Percentiles rank a stretch among this genome's conserved stretches.
Evolutionary conservation across 2,113 vertebrate genomes (phyloP).

Genomic region (Thymallus thymallus): DNA sequence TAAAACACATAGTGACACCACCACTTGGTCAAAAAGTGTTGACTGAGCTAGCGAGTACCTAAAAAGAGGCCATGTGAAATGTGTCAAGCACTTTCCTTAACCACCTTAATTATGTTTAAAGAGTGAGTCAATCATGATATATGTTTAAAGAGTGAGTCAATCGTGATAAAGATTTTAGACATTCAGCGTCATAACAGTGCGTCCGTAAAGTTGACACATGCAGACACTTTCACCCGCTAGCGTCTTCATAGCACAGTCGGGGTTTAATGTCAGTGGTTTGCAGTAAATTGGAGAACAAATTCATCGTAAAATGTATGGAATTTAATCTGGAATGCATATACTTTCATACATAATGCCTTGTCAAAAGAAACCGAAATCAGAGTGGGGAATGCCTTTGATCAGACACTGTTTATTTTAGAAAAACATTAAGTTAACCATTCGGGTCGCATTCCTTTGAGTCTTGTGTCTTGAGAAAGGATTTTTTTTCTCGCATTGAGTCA

Average conservation of each 20-base stretch:
- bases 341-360: no score
- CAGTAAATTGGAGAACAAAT: slow-evolving; percentile 5
- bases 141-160: slow-evolving; percentile 27
- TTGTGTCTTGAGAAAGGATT: slow-evolving; percentile 8
- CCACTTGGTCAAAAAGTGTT: background rate
- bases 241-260: slow-evolving; percentile 9
- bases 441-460: slow-evolving; percentile 43
- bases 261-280: slow-evolving; percentile 29
- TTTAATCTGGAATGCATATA: slow-evolving; percentile 4
- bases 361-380: background rate
- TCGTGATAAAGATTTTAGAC: slow-evolving; percentile 29
- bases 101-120: slow-evolving; percentile 18
- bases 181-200: slow-evolving; percentile 31
- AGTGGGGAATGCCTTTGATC: slow-evolving; percentile 11
- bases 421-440: slow-evolving; percentile 36
- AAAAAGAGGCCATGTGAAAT: background rate
- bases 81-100: background rate
- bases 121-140: slow-evolving; percentile 16
- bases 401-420: slow-evolving; percentile 18
- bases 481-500: slow-evolving; percentile 22
- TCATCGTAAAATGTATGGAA: background rate
- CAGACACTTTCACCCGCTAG: slow-evolving; percentile 1
- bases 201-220: slow-evolving; percentile 43
- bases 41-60: background rate
- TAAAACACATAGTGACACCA: background rate